A percentile compares a stretch with the other conserved stretches of the same genome.
These are phyloP conservation scores for Labroides dimidiatus DNA, from an alignment of 2,797 vertebrate species.

Conservation along the genomic window DNA sequence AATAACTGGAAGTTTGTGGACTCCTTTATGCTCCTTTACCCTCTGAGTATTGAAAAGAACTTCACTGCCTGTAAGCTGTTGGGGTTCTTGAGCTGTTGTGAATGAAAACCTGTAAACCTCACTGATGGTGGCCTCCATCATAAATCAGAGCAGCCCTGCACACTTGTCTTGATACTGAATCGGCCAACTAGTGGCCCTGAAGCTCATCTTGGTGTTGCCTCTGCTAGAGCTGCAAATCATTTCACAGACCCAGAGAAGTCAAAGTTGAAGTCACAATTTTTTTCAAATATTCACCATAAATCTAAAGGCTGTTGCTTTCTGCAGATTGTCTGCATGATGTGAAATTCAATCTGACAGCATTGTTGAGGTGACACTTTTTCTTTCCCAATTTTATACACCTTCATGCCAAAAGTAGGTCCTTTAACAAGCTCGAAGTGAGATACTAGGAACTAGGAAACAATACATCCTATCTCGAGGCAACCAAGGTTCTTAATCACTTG, in stretches of 20 bases:
- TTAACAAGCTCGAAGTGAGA: neutral
- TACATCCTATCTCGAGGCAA: no score
- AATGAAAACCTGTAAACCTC: neutral
- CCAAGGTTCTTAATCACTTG: no score
- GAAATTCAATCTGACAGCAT: no score
- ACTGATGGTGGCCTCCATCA: neutral
- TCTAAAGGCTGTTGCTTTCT: neutral
- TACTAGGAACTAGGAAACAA: no score
- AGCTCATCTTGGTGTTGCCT: neutral
- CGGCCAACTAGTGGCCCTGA: neutral
- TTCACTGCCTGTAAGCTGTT: no score
- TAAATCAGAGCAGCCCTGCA: neutral
- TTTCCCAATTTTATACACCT: neutral
- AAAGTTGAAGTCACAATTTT: neutral
- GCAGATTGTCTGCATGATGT: neutral
- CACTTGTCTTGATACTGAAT: neutral
- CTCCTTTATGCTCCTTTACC: no score
- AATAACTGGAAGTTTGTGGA: no score
- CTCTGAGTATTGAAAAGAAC: neutral
- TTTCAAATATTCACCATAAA: neutral
- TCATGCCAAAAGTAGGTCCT: neutral
- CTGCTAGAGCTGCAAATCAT: neutral
- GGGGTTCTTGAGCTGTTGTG: neutral
- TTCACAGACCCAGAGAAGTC: neutral
- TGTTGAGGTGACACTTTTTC: no score